A percentile compares a stretch with the other conserved stretches of the same genome.
Evolutionary conservation across 92 coral and sea anemone genomes (phyloP).

Genomic region (Epizoanthus stellaris): DNA sequence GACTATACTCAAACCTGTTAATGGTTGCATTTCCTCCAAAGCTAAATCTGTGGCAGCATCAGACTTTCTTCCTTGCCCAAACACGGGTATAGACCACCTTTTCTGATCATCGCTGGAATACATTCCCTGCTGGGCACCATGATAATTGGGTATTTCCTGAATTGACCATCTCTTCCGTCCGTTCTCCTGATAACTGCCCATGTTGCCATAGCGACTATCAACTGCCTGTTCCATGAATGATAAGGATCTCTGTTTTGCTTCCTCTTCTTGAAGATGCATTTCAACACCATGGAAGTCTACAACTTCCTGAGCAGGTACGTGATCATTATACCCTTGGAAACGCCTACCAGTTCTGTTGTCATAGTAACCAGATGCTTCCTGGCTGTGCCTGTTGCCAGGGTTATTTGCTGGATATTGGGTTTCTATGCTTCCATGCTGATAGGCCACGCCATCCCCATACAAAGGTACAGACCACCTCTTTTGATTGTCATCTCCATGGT

Average conservation of each 20-base stretch:
- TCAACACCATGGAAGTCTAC: background rate
- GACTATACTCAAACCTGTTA: slow-evolving; percentile 7
- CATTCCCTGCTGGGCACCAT: background rate
- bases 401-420: background rate
- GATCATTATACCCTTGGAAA: background rate
- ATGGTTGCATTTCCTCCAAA: slow-evolving; percentile 12
- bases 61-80: slow-evolving; percentile 25
- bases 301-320: background rate
- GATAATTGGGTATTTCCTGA: slow-evolving; percentile 5
- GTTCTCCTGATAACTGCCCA: background rate
- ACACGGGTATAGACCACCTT: slow-evolving; percentile 21
- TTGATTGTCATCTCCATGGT: slow-evolving; percentile 15
- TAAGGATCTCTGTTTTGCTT: background rate
- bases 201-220: background rate
- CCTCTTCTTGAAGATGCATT: background rate
- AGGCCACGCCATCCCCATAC: background rate
- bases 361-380: background rate
- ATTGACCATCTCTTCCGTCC: slow-evolving; percentile 13
- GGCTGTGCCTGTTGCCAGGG: background rate
- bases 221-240: background rate
- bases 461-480: slow-evolving; percentile 40
- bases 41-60: slow-evolving; percentile 6
- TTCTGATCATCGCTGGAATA: background rate
- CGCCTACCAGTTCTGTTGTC: background rate
- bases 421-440: background rate